These are phyloP conservation scores for Cheilinus undulatus DNA, from an alignment of 2,113 vertebrate genomes.

Conservation along the genomic window DNA sequence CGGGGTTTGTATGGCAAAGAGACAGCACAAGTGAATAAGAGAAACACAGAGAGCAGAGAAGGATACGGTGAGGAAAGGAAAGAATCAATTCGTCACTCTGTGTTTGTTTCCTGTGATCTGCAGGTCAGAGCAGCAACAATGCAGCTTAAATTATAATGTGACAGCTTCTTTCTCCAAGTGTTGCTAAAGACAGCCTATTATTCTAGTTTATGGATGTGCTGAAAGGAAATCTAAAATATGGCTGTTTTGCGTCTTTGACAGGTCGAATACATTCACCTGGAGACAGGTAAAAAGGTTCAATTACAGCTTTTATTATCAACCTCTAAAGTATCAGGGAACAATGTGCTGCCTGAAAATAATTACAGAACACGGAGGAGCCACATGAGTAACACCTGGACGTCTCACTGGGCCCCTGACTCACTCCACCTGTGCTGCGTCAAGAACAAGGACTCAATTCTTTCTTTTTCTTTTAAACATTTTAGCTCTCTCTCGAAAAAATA, in stretches of 20 bases:
- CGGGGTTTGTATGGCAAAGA: slow-evolving; percentile 47
- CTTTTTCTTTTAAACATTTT: slow-evolving; percentile 9
- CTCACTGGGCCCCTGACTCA: slow-evolving; percentile 16
- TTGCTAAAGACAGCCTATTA: slow-evolving; percentile 15
- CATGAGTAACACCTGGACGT: slow-evolving; percentile 31
- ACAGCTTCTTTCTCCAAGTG: slow-evolving; percentile 30
- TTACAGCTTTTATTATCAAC: slow-evolving; percentile 30
- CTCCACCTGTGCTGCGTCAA: background rate
- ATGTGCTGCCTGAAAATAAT: slow-evolving; percentile 48
- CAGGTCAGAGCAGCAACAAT: slow-evolving; percentile 65
- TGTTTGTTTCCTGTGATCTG: slow-evolving; percentile 65
- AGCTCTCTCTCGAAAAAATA: background rate
- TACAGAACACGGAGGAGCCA: slow-evolving; percentile 34
- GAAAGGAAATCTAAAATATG: slow-evolving; percentile 27
- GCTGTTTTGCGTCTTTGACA: background rate
- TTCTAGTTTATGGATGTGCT: background rate
- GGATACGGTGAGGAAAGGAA: slow-evolving; percentile 44
- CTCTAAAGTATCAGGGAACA: slow-evolving; percentile 25
- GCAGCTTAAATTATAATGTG: slow-evolving; percentile 70
- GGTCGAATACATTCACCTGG: background rate
- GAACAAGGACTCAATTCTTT: background rate
- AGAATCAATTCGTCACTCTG: slow-evolving; percentile 69
- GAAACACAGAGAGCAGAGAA: slow-evolving; percentile 34
- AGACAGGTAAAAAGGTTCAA: slow-evolving; percentile 15
- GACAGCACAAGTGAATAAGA: slow-evolving; percentile 51